phyloP scores from a whole-genome alignment of 2,797 vertebrate genomes.

The Emydoidea blandingii region DNA sequence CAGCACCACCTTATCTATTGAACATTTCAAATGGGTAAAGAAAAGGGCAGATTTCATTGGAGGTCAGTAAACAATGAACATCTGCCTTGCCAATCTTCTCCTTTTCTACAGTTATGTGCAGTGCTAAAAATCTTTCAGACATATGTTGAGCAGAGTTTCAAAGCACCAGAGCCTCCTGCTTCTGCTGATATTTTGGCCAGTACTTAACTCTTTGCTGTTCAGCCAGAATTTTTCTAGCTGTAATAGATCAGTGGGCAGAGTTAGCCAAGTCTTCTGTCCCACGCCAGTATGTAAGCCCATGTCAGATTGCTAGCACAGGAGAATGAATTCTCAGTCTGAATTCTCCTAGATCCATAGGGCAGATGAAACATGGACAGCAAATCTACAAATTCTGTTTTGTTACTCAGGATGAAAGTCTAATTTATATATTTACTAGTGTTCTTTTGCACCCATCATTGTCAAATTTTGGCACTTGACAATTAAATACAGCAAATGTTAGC shows the following conservation, averaged over 20 bases:
- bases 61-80: constrained; percentile 78
- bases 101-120: constrained; percentile 59
- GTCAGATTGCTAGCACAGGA: not conserved
- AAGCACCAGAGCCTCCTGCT: constrained; percentile 73
- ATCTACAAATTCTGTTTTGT: not conserved
- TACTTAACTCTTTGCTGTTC: constrained; percentile 71
- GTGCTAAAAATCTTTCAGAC: constrained; percentile 76
- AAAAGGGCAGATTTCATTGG: constrained; percentile 76
- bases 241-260: not conserved
- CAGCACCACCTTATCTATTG: constrained; percentile 78
- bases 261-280: not conserved
- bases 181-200: constrained; percentile 73
- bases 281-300: not conserved
- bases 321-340: not conserved
- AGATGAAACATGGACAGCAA: not conserved
- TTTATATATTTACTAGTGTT: constrained; percentile 50
- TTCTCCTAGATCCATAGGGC: constrained; percentile 1
- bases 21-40: constrained; percentile 79
- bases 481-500: not conserved
- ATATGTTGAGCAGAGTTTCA: constrained; percentile 78
- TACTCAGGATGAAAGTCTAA: constrained; percentile 44
- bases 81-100: constrained; percentile 78
- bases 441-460: constrained; percentile 30
- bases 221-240: constrained; percentile 53
- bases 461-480: constrained; percentile 53